Conservation (phyloP, 2,888 invertebrate species). For the Ormia ochracea region DNA sequence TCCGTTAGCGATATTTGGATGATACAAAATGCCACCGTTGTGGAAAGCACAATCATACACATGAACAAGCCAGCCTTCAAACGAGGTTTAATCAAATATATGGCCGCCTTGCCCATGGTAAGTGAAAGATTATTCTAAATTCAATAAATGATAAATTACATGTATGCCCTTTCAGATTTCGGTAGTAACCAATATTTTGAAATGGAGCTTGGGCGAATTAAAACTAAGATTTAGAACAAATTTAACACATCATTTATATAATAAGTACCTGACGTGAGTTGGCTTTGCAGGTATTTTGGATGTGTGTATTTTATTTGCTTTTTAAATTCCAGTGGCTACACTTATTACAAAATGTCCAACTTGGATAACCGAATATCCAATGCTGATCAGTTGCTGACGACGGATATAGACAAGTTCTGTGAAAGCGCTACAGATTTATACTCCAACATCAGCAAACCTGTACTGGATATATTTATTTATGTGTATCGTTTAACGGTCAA, state of each 20-base stretch:
- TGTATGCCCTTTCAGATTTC: constrained; percentile 83
- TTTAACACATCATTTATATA: constrained; percentile 90
- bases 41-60: constrained; percentile 96
- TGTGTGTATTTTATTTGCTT: not conserved
- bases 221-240: constrained; percentile 94
- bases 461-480: constrained; percentile 95
- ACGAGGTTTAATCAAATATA: constrained; percentile 85
- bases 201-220: constrained; percentile 95
- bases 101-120: constrained; percentile 91
- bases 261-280: constrained; percentile 93
- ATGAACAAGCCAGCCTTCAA: constrained; percentile 88
- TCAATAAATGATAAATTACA: constrained; percentile 40
- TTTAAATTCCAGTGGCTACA: constrained; percentile 84
- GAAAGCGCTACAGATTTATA: constrained; percentile 96
- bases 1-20: constrained; percentile 98
- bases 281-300: not conserved
- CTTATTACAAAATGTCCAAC: constrained; percentile 97
- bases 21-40: constrained; percentile 94
- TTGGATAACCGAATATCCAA: constrained; percentile 96
- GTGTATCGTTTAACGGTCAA: constrained; percentile 91
- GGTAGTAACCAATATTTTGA: constrained; percentile 93
- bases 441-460: constrained; percentile 96
- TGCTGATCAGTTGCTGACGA: constrained; percentile 96
- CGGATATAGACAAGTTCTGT: constrained; percentile 98
- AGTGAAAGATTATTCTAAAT: constrained; percentile 71